These are phyloP conservation scores for Oxyteleia sp. DNA, from an alignment of 2,888 invertebrate genomes.

Conservation along the genomic window DNA sequence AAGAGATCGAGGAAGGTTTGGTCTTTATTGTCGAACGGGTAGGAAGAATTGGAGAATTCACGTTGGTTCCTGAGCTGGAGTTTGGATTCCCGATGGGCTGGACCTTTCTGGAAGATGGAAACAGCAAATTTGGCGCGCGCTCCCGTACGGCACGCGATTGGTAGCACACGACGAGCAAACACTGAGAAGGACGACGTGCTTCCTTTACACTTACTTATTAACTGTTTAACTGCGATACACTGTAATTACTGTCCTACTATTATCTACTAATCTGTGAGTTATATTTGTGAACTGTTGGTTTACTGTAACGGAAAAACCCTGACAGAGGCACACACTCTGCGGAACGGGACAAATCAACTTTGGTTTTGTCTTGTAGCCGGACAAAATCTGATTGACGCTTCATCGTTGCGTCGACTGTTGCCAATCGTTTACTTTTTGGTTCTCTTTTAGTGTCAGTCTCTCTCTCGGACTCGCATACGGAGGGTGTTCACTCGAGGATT, in stretches of 20 bases:
- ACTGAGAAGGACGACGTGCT: constrained; percentile 85
- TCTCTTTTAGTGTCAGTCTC: constrained; percentile 75
- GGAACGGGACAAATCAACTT: constrained; percentile 70
- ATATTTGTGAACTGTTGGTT: constrained; percentile 86
- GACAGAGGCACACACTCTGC: constrained; percentile 87
- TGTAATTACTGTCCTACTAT: constrained; percentile 86
- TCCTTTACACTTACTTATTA: constrained; percentile 85
- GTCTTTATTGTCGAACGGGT: constrained; percentile 58
- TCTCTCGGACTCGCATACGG: constrained; percentile 85
- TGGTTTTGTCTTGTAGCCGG: constrained; percentile 27
- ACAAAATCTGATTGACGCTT: constrained; percentile 21
- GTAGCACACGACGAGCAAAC: constrained; percentile 83
- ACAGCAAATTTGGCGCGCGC: constrained; percentile 75
- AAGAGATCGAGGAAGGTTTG: constrained; percentile 63
- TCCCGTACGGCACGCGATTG: constrained; percentile 77
- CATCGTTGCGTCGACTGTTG: constrained; percentile 2
- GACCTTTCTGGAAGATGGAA: constrained; percentile 52
- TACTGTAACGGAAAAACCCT: constrained; percentile 88
- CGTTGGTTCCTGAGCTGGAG: neutral
- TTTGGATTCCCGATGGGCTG: constrained; percentile 7
- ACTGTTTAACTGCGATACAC: constrained; percentile 86
- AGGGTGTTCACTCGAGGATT: constrained; percentile 77
- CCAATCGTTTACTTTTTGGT: no score
- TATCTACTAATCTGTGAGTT: constrained; percentile 87
- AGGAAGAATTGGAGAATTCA: constrained; percentile 48